phyloP scores from a whole-genome alignment of 2,888 invertebrate genomes.

The Tinea semifulvella region DNA sequence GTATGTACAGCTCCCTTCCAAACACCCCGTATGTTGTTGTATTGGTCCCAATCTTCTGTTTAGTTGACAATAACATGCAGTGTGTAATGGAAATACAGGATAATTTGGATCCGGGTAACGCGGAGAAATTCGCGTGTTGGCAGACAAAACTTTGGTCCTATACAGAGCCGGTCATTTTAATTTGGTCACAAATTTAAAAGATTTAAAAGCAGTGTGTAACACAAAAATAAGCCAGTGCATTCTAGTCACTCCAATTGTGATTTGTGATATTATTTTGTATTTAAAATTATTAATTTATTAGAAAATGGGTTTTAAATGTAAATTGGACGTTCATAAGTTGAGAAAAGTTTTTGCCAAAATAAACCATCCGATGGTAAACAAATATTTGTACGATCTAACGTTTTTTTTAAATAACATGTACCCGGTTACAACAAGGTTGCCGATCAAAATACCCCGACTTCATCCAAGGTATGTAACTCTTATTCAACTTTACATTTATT shows the following conservation, averaged over 20 bases:
- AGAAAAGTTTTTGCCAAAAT: background rate
- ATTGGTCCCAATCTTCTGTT: too few relatives aligned
- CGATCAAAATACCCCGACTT: background rate
- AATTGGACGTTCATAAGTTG: conserved; percentile 20
- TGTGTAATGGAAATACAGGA: too few relatives aligned
- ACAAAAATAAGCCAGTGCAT: background rate
- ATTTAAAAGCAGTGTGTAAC: background rate
- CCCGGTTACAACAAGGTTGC: too few relatives aligned
- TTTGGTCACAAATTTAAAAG: background rate
- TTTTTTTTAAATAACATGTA: too few relatives aligned
- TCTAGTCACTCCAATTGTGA: conserved; percentile 9
- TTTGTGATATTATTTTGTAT: conserved; percentile 18
- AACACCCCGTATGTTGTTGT: too few relatives aligned
- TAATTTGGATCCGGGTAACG: too few relatives aligned
- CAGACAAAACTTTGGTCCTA: too few relatives aligned
- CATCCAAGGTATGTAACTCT: background rate
- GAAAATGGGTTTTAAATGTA: conserved; percentile 28
- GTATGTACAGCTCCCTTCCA: too few relatives aligned
- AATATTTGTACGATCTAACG: too few relatives aligned
- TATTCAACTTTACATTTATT: background rate
- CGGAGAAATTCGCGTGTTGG: too few relatives aligned
- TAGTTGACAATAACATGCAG: too few relatives aligned
- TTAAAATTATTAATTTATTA: conserved; percentile 10
- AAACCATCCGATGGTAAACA: background rate
- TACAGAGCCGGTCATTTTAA: too few relatives aligned